Evolutionary conservation across 2,797 vertebrate genomes (phyloP), one percentile per base, ranked within the genome.

Genomic region (Mus minutoides): DNA sequence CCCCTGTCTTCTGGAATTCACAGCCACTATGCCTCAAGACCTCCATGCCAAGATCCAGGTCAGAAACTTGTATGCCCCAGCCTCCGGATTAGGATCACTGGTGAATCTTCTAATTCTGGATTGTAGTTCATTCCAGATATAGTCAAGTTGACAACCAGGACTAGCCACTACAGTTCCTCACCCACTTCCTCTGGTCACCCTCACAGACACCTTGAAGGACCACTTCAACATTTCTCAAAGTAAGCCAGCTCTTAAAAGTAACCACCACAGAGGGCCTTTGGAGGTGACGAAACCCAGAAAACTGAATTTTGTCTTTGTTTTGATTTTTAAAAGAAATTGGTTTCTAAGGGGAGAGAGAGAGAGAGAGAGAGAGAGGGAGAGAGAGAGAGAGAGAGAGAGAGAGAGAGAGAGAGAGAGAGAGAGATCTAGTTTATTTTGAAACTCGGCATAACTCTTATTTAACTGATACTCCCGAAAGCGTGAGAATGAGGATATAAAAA

Each of bases 221-320:
- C 49, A 21, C 14, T 52, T 26, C 64, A 60, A 9, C 26, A 77
- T 34, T 67, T 85, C 37, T 88, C 24, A 73, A 80, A 43, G 26
- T 34, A 84, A 69, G 29, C 31, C 76, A 46, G 82, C 6, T 24
- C 52, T 73, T 29, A 40, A 52, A 91, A 34, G 40, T 49, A 85
- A 60, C 17, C 62, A 71, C 49, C 40, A 31, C 22, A 11, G 9
- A 9, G 40, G 80, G 37, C 82, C 46, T 91, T 76, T 40, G 43
- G 26, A 69, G 10, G 26, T 79, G 31, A 21, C 37, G 0, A 4
- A 71, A 21, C 6, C 16, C 73, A 80, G 62, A 95, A 92, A 96
- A 88, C 4, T 24, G 69, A 89, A 78, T 80, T 92, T 92, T 91
- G 58, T 21, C 90, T 94, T 90, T 77, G 40, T 54, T 69, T 54